These are phyloP conservation scores for Montipora capricornis DNA, from an alignment of 64 coral and sea anemone species.

Conservation along the genomic window DNA sequence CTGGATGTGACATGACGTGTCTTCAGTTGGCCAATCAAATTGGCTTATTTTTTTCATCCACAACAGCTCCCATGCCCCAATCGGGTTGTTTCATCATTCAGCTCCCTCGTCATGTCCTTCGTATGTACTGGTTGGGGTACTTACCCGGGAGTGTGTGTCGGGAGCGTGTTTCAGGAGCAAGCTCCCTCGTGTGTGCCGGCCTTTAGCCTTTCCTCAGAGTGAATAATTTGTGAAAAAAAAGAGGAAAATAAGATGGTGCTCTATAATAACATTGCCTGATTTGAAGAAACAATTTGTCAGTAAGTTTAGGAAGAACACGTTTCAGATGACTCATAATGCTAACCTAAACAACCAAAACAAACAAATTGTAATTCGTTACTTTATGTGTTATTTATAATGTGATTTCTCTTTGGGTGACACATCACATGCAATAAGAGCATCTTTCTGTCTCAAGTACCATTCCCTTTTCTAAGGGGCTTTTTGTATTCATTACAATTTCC, in stretches of 20 bases:
- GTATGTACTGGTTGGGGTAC: too few species aligned
- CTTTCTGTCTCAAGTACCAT: background rate
- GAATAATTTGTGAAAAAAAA: too few species aligned
- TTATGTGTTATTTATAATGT: background rate
- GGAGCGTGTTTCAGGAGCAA: too few species aligned
- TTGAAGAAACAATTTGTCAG: background rate
- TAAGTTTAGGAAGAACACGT: background rate
- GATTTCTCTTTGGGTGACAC: background rate
- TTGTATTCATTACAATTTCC: background rate
- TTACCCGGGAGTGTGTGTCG: too few species aligned
- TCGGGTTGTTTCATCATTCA: too few species aligned
- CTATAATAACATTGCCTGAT: background rate
- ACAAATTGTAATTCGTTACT: background rate
- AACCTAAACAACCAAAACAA: background rate
- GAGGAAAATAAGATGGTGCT: background rate
- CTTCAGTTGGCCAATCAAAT: too few species aligned
- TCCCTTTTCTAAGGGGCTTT: background rate
- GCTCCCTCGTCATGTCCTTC: too few species aligned
- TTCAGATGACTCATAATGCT: background rate
- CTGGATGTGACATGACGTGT: too few species aligned
- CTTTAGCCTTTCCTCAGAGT: too few species aligned
- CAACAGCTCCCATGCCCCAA: too few species aligned
- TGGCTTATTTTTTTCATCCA: too few species aligned
- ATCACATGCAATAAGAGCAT: background rate
- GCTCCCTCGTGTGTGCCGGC: too few species aligned